Conservation (phyloP, 1,140 invertebrate species). For the Anastrepha ludens region DNA sequence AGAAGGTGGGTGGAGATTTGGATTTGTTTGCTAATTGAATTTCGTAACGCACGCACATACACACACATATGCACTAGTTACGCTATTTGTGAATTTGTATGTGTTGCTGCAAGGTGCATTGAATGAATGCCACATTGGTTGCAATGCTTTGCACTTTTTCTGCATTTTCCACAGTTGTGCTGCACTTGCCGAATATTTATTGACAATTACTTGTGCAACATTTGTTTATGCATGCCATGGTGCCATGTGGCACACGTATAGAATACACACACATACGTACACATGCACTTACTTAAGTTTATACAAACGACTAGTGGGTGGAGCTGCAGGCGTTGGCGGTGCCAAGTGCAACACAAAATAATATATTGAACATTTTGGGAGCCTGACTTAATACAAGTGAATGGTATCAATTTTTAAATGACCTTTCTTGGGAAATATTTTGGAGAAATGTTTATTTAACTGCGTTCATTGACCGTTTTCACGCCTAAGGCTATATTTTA, state of each 20-base stretch:
- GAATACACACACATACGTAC: background rate
- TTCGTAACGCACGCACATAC: slow-evolving; percentile 53
- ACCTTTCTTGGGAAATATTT: slow-evolving; percentile 12
- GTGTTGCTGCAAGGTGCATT: slow-evolving; percentile 35
- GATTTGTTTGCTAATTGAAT: slow-evolving; percentile 67
- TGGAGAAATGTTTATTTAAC: background rate
- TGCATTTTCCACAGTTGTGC: slow-evolving; percentile 42
- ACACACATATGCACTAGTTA: slow-evolving; percentile 23
- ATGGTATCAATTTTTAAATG: background rate
- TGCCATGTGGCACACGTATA: slow-evolving; percentile 45
- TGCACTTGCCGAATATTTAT: slow-evolving; percentile 49
- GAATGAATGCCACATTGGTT: background rate
- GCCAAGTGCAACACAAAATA: slow-evolving; percentile 42
- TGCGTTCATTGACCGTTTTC: background rate
- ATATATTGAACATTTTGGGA: slow-evolving; percentile 5
- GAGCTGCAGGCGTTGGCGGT: slow-evolving; percentile 18
- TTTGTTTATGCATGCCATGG: slow-evolving; percentile 35
- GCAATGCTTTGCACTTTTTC: slow-evolving; percentile 19
- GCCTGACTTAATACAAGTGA: background rate
- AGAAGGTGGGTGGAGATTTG: slow-evolving; percentile 58
- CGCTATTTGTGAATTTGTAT: background rate
- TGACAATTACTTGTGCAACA: slow-evolving; percentile 50
- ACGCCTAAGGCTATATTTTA: background rate
- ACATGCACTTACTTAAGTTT: background rate
- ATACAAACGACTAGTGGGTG: background rate